These are phyloP conservation scores for Drosophila peninsularis DNA, from an alignment of 2,888 invertebrate species.

Conservation along the genomic window DNA sequence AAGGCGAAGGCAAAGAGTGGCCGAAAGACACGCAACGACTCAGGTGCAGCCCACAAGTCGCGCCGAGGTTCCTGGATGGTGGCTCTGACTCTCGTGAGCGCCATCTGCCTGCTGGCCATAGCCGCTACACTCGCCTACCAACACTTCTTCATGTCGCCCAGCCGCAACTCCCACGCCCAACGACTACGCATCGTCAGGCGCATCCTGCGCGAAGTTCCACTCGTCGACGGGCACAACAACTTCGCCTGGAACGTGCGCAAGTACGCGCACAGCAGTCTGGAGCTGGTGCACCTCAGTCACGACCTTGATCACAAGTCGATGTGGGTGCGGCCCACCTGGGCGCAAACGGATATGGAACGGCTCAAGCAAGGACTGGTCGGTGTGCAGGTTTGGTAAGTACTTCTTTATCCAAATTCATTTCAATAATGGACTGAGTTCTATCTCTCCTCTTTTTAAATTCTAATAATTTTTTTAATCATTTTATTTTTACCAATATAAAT, in stretches of 20 bases:
- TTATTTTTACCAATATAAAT: too few relatives aligned
- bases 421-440: not conserved
- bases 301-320: constrained; percentile 87
- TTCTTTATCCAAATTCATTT: not conserved
- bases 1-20: constrained; percentile 63
- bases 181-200: constrained; percentile 84
- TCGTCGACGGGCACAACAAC: constrained; percentile 91
- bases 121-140: constrained; percentile 83
- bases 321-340: constrained; percentile 94
- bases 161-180: constrained; percentile 84
- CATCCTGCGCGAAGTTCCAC: constrained; percentile 83
- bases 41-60: constrained; percentile 62
- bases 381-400: constrained; percentile 92
- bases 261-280: constrained; percentile 92
- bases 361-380: constrained; percentile 93
- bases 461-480: too few relatives aligned
- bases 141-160: constrained; percentile 83
- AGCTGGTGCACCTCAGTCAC: constrained; percentile 82
- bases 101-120: constrained; percentile 81
- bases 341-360: constrained; percentile 96
- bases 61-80: constrained; percentile 82
- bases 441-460: too few relatives aligned
- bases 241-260: constrained; percentile 95
- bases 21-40: constrained; percentile 48
- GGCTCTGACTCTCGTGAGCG: constrained; percentile 81